These are phyloP conservation scores for Pandemis heparana DNA, from an alignment of 2,888 invertebrate species.

Conservation along the genomic window DNA sequence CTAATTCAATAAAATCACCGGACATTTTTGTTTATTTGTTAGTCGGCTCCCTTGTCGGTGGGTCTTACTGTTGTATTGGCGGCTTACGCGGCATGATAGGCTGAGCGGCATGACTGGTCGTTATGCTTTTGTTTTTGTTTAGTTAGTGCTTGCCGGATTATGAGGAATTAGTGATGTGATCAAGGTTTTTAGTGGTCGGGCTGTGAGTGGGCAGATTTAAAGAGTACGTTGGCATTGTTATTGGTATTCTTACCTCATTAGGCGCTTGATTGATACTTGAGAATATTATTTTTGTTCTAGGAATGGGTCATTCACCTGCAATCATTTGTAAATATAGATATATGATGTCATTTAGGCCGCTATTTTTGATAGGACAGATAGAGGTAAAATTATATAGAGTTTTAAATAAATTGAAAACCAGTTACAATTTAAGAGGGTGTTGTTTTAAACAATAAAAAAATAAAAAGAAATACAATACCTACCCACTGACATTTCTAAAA, in stretches of 20 bases:
- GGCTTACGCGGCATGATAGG: conserved; percentile 71
- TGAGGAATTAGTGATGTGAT: conserved; percentile 44
- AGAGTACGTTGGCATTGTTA: not conserved
- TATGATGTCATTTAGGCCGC: too few species aligned
- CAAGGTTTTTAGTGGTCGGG: conserved; percentile 41
- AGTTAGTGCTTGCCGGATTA: conserved; percentile 33
- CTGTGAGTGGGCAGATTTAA: not conserved
- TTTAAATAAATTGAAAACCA: too few species aligned
- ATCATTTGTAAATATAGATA: not conserved
- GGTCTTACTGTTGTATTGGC: conserved; percentile 71
- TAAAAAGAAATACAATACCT: too few species aligned
- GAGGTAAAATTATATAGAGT: too few species aligned
- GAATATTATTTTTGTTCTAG: not conserved
- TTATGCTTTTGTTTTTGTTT: conserved; percentile 53
- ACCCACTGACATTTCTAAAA: too few species aligned
- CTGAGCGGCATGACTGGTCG: conserved; percentile 64
- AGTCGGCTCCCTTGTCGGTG: conserved; percentile 76
- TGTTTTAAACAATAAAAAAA: too few species aligned
- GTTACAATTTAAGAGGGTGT: too few species aligned
- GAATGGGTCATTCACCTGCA: not conserved
- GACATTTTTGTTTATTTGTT: conserved; percentile 82
- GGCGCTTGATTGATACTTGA: not conserved
- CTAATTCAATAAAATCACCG: conserved; percentile 85
- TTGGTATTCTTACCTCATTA: not conserved
- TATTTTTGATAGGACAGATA: too few species aligned